Evolutionary conservation across 2,888 invertebrate species (phyloP).

Genomic region (Lymantria dispar): DNA sequence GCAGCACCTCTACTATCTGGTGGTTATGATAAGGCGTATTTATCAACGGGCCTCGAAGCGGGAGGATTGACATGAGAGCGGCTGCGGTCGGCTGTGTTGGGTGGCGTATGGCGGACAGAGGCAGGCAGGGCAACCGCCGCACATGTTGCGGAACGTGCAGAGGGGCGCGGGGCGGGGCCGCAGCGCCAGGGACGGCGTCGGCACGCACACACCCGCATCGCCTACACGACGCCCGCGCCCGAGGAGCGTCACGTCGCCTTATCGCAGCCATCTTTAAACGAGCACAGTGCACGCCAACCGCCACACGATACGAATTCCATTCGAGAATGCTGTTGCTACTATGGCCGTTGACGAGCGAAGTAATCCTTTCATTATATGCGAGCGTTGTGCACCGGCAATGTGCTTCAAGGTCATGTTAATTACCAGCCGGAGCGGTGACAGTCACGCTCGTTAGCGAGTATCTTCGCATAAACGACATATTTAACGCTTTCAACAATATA

Average conservation of each 20-base stretch:
- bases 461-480: slow-evolving; percentile 21
- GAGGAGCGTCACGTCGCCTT: slow-evolving; percentile 77
- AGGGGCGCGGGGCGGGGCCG: slow-evolving; percentile 42
- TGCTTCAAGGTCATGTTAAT: slow-evolving; percentile 71
- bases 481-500: slow-evolving; percentile 19
- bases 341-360: slow-evolving; percentile 62
- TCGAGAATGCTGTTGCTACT: slow-evolving; percentile 61
- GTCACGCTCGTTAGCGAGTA: slow-evolving; percentile 51
- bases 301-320: slow-evolving; percentile 74
- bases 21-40: slow-evolving; percentile 71
- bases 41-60: slow-evolving; percentile 70
- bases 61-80: slow-evolving; percentile 57
- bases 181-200: neutral
- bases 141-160: slow-evolving; percentile 79
- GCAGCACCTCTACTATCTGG: slow-evolving; percentile 80
- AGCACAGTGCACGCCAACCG: slow-evolving; percentile 75
- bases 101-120: slow-evolving; percentile 43
- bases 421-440: slow-evolving; percentile 64
- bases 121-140: slow-evolving; percentile 50
- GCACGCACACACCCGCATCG: slow-evolving; percentile 66
- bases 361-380: slow-evolving; percentile 61
- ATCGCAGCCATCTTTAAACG: slow-evolving; percentile 81
- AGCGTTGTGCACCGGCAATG: slow-evolving; percentile 46
- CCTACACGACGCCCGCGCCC: slow-evolving; percentile 72
- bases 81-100: slow-evolving; percentile 58